Evolutionary conservation across 2,888 invertebrate genomes (phyloP).

Genomic region (Steinernema carpocapsae): DNA sequence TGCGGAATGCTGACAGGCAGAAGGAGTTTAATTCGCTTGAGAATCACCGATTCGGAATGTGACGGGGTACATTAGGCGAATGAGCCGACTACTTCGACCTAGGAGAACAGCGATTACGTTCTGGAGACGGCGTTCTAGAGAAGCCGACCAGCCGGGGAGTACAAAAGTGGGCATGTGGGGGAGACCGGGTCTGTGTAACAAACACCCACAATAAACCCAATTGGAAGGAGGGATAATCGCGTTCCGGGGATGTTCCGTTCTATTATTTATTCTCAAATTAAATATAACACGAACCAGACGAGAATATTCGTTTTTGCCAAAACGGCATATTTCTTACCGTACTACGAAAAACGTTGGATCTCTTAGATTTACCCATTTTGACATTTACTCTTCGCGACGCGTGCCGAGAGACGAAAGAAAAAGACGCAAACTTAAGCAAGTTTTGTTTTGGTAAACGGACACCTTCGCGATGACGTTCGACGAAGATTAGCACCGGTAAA

Average conservation of each 20-base stretch:
- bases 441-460: too few relatives aligned
- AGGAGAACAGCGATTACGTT: background rate
- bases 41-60: too few relatives aligned
- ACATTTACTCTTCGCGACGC: too few relatives aligned
- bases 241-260: background rate
- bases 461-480: too few relatives aligned
- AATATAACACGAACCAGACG: slow-evolving; percentile 20
- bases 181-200: background rate
- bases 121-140: background rate
- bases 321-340: too few relatives aligned
- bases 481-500: too few relatives aligned
- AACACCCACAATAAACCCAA: background rate
- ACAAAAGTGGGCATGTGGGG: background rate
- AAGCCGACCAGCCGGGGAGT: background rate
- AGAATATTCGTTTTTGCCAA: background rate
- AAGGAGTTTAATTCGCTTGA: too few relatives aligned
- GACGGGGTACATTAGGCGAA: background rate
- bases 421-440: too few relatives aligned
- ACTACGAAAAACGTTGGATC: too few relatives aligned
- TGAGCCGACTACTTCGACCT: background rate
- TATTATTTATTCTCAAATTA: slow-evolving; percentile 13
- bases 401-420: too few relatives aligned
- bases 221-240: background rate
- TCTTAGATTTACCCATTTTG: too few relatives aligned
- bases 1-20: too few relatives aligned